Evolutionary conservation across 2,113 vertebrate species (phyloP).

Genomic region (Butorides virescens): DNA sequence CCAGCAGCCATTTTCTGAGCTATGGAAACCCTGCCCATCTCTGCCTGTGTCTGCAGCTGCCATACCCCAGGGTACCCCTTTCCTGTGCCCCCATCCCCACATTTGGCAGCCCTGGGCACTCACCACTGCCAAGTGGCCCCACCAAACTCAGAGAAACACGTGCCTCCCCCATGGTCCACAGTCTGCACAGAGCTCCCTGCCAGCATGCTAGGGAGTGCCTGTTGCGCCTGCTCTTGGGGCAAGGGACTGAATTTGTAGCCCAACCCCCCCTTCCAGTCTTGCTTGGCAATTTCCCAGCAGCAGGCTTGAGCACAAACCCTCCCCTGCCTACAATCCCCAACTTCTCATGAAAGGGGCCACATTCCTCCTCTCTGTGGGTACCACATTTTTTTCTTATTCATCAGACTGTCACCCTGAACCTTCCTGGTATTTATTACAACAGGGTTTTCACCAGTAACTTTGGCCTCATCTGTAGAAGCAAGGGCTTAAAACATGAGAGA

Average conservation of each 20-base stretch:
- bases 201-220: rapidly evolving
- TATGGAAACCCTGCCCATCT: neutral
- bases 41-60: neutral
- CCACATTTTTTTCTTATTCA: rapidly evolving
- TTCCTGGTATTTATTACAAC: neutral
- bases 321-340: neutral
- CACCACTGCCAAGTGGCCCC: neutral
- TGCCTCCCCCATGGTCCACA: neutral
- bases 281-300: neutral
- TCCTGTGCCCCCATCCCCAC: neutral
- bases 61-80: neutral
- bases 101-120: neutral
- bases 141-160: too few relatives aligned
- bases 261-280: neutral
- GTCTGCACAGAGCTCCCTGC: neutral
- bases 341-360: neutral
- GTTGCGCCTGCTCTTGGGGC: rapidly evolving
- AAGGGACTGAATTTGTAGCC: neutral
- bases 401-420: neutral
- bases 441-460: neutral
- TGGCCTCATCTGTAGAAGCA: rapidly evolving
- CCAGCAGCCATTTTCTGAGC: neutral
- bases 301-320: neutral
- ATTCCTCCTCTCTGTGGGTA: neutral
- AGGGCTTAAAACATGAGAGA: neutral